Evolutionary conservation across 2,888 invertebrate genomes (phyloP), one percentile per base, ranked within the genome.

Genomic region (Orgyia antiqua): DNA sequence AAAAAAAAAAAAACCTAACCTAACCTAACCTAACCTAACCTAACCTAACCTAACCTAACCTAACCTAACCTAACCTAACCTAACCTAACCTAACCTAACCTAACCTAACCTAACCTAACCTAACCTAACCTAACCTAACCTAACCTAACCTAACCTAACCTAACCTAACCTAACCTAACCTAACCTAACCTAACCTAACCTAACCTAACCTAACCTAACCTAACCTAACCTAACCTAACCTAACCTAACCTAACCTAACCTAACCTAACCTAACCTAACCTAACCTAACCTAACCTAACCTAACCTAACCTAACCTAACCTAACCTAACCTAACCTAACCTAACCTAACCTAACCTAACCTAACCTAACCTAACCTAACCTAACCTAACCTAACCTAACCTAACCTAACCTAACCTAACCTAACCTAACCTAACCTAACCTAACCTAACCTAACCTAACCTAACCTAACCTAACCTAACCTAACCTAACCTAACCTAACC

Each of bases 391-490:
- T 13, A 13, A 25, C 13, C 13, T 13, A 25, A 25, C 25, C 13
- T 13, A 13, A 25, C 13, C 13, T 25, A 13, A 25, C 25, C 25
- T 25, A 25, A 25, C 25, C 13, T 25, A 25, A 25, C 15, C 25
- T 26, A 18, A 27, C 27, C 24, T 23, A 23, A 32, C 27, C 32
- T 23, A 27, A 27, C 23, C 32, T 26, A 27, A 27, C 27, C 28
- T 28, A 24, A 33, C 24, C 28, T 28, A 28, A 28, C 24, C 28
- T 28, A 28, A 33, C 28, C 28, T 28, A 24, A 32, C 28, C 28
- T 24, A 28, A 33, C 24, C 28, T 24, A 28, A 33, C 24, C 28
- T 24, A 28, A 33, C 24, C 28, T 24, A 28, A 33, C 24, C 28
- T 24, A 28, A 33, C 24, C 28, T 24, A 24, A 28, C 18, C 24